A percentile compares a stretch with the other conserved stretches of the same genome.
Conservation (phyloP, 2,888 invertebrate genomes). For the Phytoseiulus persimilis region DNA sequence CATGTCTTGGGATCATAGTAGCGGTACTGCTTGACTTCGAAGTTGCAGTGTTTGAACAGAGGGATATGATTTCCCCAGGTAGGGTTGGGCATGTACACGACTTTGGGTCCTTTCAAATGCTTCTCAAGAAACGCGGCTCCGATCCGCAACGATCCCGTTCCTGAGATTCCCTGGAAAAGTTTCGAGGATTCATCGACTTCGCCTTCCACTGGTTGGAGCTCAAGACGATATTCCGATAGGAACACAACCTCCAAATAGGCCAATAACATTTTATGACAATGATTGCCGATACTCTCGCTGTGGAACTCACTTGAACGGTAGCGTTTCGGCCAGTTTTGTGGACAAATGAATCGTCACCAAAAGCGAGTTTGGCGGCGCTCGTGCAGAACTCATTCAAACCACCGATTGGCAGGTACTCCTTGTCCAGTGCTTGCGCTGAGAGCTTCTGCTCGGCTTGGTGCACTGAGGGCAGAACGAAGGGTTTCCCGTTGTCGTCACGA, state of each 20-base stretch:
- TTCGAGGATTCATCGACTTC: too few relatives aligned
- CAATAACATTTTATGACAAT: background rate
- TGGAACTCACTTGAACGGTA: conserved; percentile 55
- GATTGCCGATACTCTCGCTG: background rate
- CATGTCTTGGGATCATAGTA: conserved; percentile 89
- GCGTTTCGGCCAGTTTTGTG: conserved; percentile 63
- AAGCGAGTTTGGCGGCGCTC: conserved; percentile 73
- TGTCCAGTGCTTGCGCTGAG: conserved; percentile 63
- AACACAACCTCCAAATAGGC: too few relatives aligned
- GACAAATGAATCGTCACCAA: conserved; percentile 67
- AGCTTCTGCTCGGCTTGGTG: conserved; percentile 70
- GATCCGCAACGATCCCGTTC: conserved; percentile 89
- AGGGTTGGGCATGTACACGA: conserved; percentile 75
- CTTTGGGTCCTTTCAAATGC: conserved; percentile 68
- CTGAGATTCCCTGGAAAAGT: conserved; percentile 66
- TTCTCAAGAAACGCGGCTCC: conserved; percentile 76
- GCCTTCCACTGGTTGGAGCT: too few relatives aligned
- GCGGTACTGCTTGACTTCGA: conserved; percentile 77
- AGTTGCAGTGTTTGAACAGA: conserved; percentile 71
- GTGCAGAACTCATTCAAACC: conserved; percentile 76
- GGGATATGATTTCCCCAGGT: conserved; percentile 98
- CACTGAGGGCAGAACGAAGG: conserved; percentile 83
- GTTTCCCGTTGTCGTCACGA: conserved; percentile 92
- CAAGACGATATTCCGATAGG: too few relatives aligned
- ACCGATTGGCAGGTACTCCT: conserved; percentile 88